Evolutionary conservation across 2,113 vertebrate species (phyloP).

Genomic region (Labrus mixtus): DNA sequence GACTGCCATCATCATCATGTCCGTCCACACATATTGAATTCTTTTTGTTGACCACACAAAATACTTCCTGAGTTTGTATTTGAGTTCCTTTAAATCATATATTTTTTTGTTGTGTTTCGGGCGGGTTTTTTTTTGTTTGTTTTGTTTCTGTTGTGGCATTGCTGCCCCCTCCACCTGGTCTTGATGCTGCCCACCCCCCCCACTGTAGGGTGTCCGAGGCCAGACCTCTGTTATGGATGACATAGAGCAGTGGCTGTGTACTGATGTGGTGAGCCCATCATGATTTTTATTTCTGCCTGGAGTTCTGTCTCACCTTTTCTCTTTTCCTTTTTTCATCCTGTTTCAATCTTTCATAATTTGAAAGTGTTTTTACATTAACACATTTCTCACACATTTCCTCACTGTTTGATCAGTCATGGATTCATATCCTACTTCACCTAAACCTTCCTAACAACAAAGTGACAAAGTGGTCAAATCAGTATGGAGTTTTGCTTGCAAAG

Average conservation of each 20-base stretch:
- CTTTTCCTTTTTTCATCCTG: conserved; percentile 32
- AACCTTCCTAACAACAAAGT: conserved; percentile 31
- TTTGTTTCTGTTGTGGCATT: conserved; percentile 80
- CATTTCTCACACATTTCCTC: conserved; percentile 31
- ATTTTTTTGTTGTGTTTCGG: conserved; percentile 82
- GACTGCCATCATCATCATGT: not conserved
- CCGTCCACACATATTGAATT: not conserved
- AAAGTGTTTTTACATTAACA: conserved; percentile 23
- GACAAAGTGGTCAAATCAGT: conserved; percentile 32
- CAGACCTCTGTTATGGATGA: conserved; percentile 99
- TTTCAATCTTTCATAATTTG: not conserved
- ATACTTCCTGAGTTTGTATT: conserved; percentile 56
- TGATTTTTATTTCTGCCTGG: conserved; percentile 78
- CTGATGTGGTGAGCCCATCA: conserved; percentile 96
- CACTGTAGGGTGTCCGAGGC: conserved; percentile 91
- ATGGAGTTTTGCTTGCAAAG: conserved; percentile 17
- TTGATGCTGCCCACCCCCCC: conserved; percentile 79
- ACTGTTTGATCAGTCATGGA: conserved; percentile 26
- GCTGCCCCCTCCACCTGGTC: conserved; percentile 76
- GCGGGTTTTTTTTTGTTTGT: conserved; percentile 68
- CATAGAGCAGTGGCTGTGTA: conserved; percentile 99
- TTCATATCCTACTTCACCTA: not conserved
- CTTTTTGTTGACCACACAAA: conserved; percentile 3
- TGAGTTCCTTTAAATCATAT: conserved; percentile 58
- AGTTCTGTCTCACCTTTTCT: conserved; percentile 19